Conservation (phyloP, 2,888 invertebrate species). For the Antitype chi region DNA sequence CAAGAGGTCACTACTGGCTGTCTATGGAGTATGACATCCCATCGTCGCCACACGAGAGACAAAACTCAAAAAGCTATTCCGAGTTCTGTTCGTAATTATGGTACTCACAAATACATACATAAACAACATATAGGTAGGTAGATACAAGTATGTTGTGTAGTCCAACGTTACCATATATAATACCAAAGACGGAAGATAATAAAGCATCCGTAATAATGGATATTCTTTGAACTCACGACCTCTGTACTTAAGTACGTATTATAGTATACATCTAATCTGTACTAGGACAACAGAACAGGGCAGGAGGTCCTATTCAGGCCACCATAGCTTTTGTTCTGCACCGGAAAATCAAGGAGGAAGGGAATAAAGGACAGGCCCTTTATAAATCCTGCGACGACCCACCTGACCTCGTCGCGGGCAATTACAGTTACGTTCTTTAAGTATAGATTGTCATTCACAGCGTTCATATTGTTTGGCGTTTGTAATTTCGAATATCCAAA, state of each 20-base stretch:
- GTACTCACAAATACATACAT: background rate
- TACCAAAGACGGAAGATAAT: slow-evolving; percentile 40
- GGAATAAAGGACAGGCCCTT: slow-evolving; percentile 78
- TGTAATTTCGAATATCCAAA: slow-evolving; percentile 47
- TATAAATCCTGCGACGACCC: slow-evolving; percentile 78
- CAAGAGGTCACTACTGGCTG: background rate
- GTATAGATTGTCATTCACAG: slow-evolving; percentile 76
- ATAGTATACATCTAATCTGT: slow-evolving; percentile 53
- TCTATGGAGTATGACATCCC: background rate
- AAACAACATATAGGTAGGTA: slow-evolving; percentile 8
- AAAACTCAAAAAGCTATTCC: background rate
- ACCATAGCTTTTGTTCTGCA: slow-evolving; percentile 79
- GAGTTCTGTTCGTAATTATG: background rate
- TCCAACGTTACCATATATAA: slow-evolving; percentile 9
- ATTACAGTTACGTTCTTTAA: slow-evolving; percentile 82
- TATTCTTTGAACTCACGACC: slow-evolving; percentile 50
- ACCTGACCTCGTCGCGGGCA: slow-evolving; percentile 79
- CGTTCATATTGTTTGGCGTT: slow-evolving; percentile 56
- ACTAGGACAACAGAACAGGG: slow-evolving; percentile 73
- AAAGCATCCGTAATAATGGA: slow-evolving; percentile 54
- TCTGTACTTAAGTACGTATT: slow-evolving; percentile 51
- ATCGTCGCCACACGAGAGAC: background rate
- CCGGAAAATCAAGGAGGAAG: slow-evolving; percentile 80
- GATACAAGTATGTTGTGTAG: background rate
- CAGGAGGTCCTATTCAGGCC: slow-evolving; percentile 76